phyloP scores from a whole-genome alignment of 2,113 vertebrate species.

The Catharus fuscescens region DNA sequence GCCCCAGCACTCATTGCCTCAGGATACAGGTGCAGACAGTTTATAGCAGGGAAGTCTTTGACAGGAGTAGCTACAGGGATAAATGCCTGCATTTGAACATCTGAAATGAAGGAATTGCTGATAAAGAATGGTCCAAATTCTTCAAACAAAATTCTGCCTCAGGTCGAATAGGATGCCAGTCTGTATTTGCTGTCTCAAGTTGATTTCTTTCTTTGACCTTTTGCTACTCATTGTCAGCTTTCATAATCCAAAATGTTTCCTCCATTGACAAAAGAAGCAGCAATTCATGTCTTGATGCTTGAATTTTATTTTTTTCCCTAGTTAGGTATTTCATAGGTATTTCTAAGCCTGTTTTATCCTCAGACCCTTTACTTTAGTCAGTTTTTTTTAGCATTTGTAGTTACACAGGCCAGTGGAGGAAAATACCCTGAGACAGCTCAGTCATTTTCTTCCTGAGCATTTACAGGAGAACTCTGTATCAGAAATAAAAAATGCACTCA shows the following conservation, averaged over 20 bases:
- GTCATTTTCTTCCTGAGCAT: neutral
- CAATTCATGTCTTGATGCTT: neutral
- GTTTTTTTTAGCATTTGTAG: neutral
- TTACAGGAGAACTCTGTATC: neutral
- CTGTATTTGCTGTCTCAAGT: slow-evolving; percentile 39
- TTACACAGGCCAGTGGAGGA: neutral
- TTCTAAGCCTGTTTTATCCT: neutral
- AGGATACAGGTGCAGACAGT: slow-evolving; percentile 54
- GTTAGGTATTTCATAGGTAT: neutral
- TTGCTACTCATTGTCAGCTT: slow-evolving; percentile 41
- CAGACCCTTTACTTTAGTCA: neutral
- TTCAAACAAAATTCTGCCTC: slow-evolving; percentile 16
- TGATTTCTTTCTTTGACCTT: slow-evolving; percentile 61
- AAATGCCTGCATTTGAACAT: slow-evolving; percentile 61
- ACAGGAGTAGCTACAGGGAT: slow-evolving; percentile 56
- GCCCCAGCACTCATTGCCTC: slow-evolving; percentile 15
- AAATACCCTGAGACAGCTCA: neutral
- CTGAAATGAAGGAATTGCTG: slow-evolving; percentile 54
- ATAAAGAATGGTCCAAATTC: slow-evolving; percentile 51
- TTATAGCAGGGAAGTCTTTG: slow-evolving; percentile 48
- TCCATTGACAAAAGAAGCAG: slow-evolving; percentile 14
- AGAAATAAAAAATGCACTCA: neutral
- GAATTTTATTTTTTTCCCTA: neutral
- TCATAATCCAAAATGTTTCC: slow-evolving; percentile 1
- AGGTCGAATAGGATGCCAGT: neutral